Evolutionary conservation across 2,113 vertebrate species (phyloP).

Genomic region (Gnathonemus longibarbis): DNA sequence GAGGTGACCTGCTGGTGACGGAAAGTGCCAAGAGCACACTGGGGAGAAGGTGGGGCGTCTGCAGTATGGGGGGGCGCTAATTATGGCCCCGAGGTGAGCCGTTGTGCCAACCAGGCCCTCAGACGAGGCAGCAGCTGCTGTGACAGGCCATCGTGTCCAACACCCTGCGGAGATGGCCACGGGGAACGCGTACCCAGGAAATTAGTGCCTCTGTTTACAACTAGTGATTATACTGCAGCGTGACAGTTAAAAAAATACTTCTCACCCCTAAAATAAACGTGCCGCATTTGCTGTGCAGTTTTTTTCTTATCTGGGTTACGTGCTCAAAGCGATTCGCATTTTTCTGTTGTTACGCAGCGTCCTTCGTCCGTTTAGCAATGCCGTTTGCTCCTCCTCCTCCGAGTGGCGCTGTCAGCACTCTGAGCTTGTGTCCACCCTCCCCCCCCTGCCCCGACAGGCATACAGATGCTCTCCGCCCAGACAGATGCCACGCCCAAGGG

Average conservation of each 20-base stretch:
- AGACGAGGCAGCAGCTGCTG: neutral
- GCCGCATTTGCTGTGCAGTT: neutral
- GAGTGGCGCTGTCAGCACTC: neutral
- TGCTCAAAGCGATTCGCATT: neutral
- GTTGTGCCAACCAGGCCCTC: neutral
- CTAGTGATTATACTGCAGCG: neutral
- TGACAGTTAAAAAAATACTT: neutral
- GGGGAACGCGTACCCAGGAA: neutral
- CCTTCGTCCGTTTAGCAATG: neutral
- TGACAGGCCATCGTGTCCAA: neutral
- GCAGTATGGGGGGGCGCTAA: neutral
- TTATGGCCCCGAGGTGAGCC: neutral
- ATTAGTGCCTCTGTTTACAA: neutral
- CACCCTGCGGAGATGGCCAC: neutral
- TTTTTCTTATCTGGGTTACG: neutral
- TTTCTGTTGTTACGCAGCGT: neutral
- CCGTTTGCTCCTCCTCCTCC: neutral
- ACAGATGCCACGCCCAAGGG: slow-evolving; percentile 99
- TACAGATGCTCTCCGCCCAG: slow-evolving; percentile 99
- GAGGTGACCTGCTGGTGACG: neutral
- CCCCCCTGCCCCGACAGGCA: slow-evolving; percentile 60
- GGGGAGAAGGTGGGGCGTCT: neutral
- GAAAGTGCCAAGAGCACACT: neutral
- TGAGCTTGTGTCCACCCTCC: neutral
- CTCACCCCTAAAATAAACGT: neutral